Evolutionary conservation across 1,140 invertebrate genomes (phyloP).

Genomic region (Orchestia grillus): DNA sequence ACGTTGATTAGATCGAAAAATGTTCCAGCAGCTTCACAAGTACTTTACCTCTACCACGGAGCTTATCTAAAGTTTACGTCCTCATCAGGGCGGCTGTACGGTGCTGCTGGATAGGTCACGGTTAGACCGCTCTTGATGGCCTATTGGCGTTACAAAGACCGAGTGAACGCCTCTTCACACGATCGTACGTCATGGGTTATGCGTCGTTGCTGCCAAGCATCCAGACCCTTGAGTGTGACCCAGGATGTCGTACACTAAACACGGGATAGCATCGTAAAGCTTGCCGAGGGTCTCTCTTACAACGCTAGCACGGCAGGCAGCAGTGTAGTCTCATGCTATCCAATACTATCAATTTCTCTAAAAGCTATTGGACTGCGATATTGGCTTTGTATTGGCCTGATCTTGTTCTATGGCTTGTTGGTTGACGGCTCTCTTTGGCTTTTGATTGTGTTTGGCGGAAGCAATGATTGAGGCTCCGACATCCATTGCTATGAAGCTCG

Average conservation of each 20-base stretch:
- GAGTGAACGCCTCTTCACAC: constrained; percentile 5
- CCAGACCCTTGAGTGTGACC: not conserved
- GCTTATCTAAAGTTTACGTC: not conserved
- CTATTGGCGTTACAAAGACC: not conserved
- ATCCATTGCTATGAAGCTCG: not conserved
- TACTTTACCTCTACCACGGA: not conserved
- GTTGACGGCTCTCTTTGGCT: constrained; percentile 5
- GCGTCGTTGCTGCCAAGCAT: not conserved
- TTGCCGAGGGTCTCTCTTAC: not conserved
- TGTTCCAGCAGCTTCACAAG: not conserved
- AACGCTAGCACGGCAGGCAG: not conserved
- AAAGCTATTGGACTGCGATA: constrained; percentile 7
- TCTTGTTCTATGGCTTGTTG: not conserved
- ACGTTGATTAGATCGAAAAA: not conserved
- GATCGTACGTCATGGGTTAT: not conserved
- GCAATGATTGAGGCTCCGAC: not conserved
- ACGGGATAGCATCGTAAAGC: not conserved
- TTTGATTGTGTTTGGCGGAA: not conserved
- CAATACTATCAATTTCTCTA: constrained; percentile 10
- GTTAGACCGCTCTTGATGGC: not conserved
- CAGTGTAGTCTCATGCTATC: not conserved
- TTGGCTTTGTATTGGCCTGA: constrained; percentile 7
- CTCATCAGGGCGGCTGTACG: not conserved
- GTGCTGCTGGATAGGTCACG: not conserved
- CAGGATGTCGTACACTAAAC: not conserved